These are phyloP conservation scores for Eilema sororculum DNA, from an alignment of 2,888 invertebrate genomes.

Conservation along the genomic window DNA sequence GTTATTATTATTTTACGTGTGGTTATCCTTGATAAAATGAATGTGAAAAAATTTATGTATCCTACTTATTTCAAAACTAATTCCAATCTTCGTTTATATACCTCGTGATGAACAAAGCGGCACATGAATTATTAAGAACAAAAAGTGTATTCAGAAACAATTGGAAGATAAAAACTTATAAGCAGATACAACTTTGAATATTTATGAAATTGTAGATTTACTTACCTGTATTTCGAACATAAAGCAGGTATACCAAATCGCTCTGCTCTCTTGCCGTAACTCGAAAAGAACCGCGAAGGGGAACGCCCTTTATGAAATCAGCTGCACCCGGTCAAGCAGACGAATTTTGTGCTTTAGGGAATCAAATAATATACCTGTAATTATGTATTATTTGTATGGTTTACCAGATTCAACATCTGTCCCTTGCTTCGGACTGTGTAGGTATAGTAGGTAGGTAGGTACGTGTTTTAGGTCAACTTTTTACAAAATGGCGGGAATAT, in stretches of 20 bases:
- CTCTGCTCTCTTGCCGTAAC: constrained; percentile 56
- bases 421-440: neutral
- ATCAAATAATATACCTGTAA: constrained; percentile 67
- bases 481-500: neutral
- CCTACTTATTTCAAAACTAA: neutral
- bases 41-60: neutral
- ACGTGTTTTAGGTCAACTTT: neutral
- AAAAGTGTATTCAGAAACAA: neutral
- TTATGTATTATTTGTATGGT: constrained; percentile 57
- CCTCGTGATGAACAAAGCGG: neutral
- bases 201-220: neutral
- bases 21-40: neutral
- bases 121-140: neutral
- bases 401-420: constrained; percentile 48
- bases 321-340: constrained; percentile 75
- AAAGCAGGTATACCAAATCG: constrained; percentile 32
- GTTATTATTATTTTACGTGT: neutral
- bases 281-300: constrained; percentile 67
- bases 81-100: neutral
- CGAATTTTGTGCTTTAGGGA: constrained; percentile 73
- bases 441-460: no score
- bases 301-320: constrained; percentile 84
- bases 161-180: neutral
- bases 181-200: neutral
- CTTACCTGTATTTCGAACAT: neutral